phyloP scores from a whole-genome alignment of 37 sponge, comb jelly and placozoan genomes.

The Chondrosia reniformis region DNA sequence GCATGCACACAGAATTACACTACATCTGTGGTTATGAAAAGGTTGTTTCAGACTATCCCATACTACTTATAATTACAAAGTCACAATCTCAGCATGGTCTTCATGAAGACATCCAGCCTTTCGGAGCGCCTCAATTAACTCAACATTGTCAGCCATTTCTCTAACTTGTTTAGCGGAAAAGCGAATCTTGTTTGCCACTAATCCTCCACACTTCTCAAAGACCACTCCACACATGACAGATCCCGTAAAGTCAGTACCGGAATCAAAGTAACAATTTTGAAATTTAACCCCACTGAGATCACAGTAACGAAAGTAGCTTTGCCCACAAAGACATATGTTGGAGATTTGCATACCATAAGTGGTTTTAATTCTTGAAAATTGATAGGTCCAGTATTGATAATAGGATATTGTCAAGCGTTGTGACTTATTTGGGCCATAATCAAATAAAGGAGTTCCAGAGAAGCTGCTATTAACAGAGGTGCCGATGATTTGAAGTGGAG shows the following conservation, averaged over 20 bases:
- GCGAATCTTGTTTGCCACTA: slow-evolving; percentile 44
- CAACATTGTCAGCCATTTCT: not conserved
- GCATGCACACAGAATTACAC: not conserved
- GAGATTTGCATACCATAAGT: not conserved
- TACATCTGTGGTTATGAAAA: too few species aligned
- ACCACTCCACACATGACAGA: not conserved
- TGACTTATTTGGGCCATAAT: not conserved
- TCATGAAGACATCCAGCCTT: not conserved
- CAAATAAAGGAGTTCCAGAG: not conserved
- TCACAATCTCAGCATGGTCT: not conserved
- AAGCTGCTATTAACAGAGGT: not conserved
- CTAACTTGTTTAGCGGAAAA: slow-evolving; percentile 26
- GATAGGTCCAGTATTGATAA: not conserved
- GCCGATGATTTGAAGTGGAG: not conserved
- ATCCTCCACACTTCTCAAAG: slow-evolving; percentile 22
- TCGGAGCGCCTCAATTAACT: not conserved
- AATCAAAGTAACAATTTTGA: not conserved
- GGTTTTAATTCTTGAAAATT: not conserved
- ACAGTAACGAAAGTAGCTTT: not conserved
- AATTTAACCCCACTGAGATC: slow-evolving; percentile 16
- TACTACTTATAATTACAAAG: too few species aligned
- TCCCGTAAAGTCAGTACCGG: not conserved
- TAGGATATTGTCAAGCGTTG: not conserved
- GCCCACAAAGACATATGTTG: not conserved
- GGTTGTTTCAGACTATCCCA: too few species aligned